Percentiles rank a stretch among this genome's conserved stretches.
Conservation (phyloP, 2,888 invertebrate species). For the Dolomedes plantarius region DNA sequence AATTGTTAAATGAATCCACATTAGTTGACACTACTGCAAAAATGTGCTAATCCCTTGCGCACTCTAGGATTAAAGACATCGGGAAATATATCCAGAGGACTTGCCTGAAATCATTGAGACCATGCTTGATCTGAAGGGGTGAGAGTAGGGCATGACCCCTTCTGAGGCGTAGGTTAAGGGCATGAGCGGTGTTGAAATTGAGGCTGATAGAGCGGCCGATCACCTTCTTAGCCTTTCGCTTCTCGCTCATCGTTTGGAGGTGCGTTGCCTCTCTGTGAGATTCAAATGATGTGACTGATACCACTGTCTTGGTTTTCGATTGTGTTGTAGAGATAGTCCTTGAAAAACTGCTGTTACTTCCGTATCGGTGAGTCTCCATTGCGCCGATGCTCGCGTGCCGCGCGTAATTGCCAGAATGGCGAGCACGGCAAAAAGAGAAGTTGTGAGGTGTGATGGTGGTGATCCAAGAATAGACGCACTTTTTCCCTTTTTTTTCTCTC, state of each 20-base stretch:
- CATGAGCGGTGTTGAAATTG: conserved; percentile 61
- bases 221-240: conserved; percentile 42
- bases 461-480: conserved; percentile 52
- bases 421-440: background rate
- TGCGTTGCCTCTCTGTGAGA: conserved; percentile 1
- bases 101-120: conserved; percentile 47
- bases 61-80: no score
- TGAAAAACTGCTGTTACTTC: conserved; percentile 6
- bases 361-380: conserved; percentile 23
- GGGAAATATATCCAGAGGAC: conserved; percentile 21
- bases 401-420: conserved; percentile 1
- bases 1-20: no score
- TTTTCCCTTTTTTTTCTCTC: conserved; percentile 30
- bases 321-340: conserved; percentile 33
- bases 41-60: no score
- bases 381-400: background rate
- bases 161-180: conserved; percentile 43
- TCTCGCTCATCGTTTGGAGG: conserved; percentile 35
- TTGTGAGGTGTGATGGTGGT: background rate
- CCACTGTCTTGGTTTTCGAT: conserved; percentile 8
- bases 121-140: conserved; percentile 24
- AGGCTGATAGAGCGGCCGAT: conserved; percentile 55
- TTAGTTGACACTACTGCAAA: no score
- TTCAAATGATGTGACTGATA: conserved; percentile 25
- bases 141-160: conserved; percentile 44